Percentiles rank a stretch among this genome's conserved stretches.
Conservation (phyloP, 2,797 vertebrate genomes). For the Knipowitschia caucasica region DNA sequence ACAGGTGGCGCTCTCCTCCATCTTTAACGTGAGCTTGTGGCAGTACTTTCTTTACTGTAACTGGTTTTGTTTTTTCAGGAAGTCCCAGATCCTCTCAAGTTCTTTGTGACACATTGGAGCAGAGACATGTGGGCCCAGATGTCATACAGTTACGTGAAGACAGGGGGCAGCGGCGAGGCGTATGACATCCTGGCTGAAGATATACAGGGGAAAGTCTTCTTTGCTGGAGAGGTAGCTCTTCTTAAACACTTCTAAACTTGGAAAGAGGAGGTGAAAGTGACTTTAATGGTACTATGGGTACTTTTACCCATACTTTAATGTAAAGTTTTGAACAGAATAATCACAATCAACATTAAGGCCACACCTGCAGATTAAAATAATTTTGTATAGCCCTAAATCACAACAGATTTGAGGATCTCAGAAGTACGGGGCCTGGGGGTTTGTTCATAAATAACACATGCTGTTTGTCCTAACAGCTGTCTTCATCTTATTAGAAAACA, state of each 20-base stretch:
- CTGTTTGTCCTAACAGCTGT: no score
- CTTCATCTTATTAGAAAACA: no score
- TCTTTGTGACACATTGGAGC: conserved; percentile 91
- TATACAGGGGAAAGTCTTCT: conserved; percentile 90
- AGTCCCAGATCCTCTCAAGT: conserved; percentile 88
- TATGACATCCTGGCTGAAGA: conserved; percentile 95
- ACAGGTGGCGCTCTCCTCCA: conserved; percentile 74
- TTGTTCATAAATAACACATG: no score
- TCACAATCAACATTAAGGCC: no score
- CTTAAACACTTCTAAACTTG: not conserved
- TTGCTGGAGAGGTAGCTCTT: conserved; percentile 88
- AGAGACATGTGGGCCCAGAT: conserved; percentile 93
- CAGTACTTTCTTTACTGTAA: not conserved
- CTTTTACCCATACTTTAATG: no score
- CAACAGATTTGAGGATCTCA: no score
- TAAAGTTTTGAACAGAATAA: no score
- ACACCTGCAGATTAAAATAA: no score
- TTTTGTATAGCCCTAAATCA: no score
- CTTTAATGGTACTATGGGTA: no score
- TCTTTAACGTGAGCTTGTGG: no score
- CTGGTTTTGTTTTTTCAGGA: conserved; percentile 71
- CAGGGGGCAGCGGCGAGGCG: conserved; percentile 92
- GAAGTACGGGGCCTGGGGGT: no score
- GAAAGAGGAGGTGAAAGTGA: not conserved
- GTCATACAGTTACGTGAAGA: conserved; percentile 97